Evolutionary conservation across 92 coral and sea anemone genomes (phyloP), one percentile per base, ranked within the genome.

Genomic region (Phenganax stokvisi): DNA sequence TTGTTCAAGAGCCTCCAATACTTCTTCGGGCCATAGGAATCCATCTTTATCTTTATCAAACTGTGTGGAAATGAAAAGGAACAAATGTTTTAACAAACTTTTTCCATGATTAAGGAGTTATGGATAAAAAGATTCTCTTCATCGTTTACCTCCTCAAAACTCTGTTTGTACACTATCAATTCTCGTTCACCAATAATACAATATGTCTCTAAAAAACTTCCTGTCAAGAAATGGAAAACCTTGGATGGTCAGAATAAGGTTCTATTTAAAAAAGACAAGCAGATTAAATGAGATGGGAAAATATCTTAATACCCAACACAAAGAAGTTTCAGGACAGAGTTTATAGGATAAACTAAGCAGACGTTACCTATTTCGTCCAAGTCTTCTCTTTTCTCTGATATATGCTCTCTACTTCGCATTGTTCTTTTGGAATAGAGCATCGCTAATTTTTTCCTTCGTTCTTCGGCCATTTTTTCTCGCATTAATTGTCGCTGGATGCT

Each of bases 41-140:
- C 96, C 98, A 85, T 94, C 97, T 20, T 85, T 60, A 72, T 94
- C 94, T 76, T 92, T 92, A 56, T 94, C 98, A 71, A 90, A 86
- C 98, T 94, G 56, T 37, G 47, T 37, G 47, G 47, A 37, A 37
- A 6, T 11, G 81, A 74, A 55, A 20, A 55, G 64, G 44, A 74
- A 53, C 17, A 70, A 53, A 65, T 60, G 8, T 53, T 25, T 15
- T 51, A 51, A 63, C 17, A 27, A 55, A 12, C 9, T 57, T 30
- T n/a, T 30, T 28, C 8, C 20, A 53, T 61, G n/a, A 25, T 2
- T 20, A 56, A 56, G 31, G 65, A 61, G 29, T 27, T 28, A 15
- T 62, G 61, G 10, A 55, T 57, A 56, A 51, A 17, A 71, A 15
- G 56, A 25, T 52, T 47, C 25, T 66, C 10, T 5, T 31, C 27